A percentile compares a stretch with the other conserved stretches of the same genome.
Evolutionary conservation across 92 coral and sea anemone species (phyloP).

Genomic region (Porites divaricata): DNA sequence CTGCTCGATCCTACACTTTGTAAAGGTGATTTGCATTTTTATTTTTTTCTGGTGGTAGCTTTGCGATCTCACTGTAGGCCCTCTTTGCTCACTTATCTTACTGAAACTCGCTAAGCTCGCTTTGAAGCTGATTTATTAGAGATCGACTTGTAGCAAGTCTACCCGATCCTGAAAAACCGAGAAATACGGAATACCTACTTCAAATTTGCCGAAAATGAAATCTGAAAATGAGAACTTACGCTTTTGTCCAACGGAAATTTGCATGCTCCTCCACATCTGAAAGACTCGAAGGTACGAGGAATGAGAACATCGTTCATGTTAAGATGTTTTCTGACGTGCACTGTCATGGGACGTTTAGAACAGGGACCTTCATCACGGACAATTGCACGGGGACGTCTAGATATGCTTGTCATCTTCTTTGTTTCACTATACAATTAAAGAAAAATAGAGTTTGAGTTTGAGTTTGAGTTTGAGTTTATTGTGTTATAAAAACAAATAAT

Average conservation of each 20-base stretch:
- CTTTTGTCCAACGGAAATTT: slow-evolving; percentile 20
- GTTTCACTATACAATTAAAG: not conserved
- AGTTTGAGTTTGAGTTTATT: no score
- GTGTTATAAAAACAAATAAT: no score
- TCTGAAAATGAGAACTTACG: not conserved
- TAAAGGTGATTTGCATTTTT: no score
- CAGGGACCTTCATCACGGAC: slow-evolving; percentile 29
- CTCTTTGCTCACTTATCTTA: no score
- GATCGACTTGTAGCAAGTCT: no score
- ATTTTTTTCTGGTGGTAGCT: no score
- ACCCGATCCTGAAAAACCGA: not conserved
- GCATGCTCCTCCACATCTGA: slow-evolving; percentile 40
- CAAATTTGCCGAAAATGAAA: not conserved
- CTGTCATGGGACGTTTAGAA: slow-evolving; percentile 22
- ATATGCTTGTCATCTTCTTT: not conserved
- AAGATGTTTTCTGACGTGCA: not conserved
- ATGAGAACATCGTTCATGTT: not conserved
- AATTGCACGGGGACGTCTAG: slow-evolving; percentile 21
- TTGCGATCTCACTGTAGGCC: no score
- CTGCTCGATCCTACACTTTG: no score
- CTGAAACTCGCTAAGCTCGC: no score
- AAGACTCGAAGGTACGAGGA: slow-evolving; percentile 12
- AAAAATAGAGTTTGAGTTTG: no score
- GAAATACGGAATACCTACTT: not conserved
- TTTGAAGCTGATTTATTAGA: no score